Base-by-base conservation (phyloP, 2,888 invertebrate genomes). In the Leuctra nigra region DNA sequence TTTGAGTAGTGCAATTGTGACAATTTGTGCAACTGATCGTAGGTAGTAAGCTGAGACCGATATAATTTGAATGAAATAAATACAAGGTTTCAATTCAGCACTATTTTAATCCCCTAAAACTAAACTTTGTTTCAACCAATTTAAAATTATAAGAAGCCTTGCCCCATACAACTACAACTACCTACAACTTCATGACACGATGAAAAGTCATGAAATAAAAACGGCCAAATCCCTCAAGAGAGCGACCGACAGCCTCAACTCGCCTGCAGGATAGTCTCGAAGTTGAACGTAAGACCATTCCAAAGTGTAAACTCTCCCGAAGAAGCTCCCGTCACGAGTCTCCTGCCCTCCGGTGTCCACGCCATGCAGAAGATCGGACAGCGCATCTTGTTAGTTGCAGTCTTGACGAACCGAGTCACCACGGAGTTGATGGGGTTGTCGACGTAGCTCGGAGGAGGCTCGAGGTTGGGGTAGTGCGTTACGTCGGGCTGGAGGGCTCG, bases 261-360 rank as follows among this genome's bases (percentile, higher is more conserved):
- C 3, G 91, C 92, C 83, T 99, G 99, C 50, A 99, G 78, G 72
- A 99, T 99, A n/a, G 99, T 99, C 78, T 99, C 99, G 77, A 99
- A 99, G 77, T 99, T 99, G 75, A 99, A 99, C n/a, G 98, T 99
- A 24, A 99, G 81, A 25, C 99, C 99, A 78, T 99, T 99, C 99
- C 99, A 99, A 2, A 99, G 77, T 0, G 99, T 99, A 69, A 99
- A 99, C 75, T 99, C 99, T 44, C 99, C 99, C 56, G 97, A 97
- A 24, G 98, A 98, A 20, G 99, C 98, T 9, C 99, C 99, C 1
- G 99, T 99, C 4, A 99, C 92, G 60, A 99, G 77, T 64, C 99
- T 83, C 63, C 99, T 82, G 13, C 99, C 99, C 75, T 99, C 99
- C 0, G 99, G 99, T 4, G 99, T 99, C 99, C 99, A 99, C 13